These are phyloP conservation scores for Agrilus cyanescens DNA, from an alignment of 2,888 invertebrate genomes.

Conservation along the genomic window DNA sequence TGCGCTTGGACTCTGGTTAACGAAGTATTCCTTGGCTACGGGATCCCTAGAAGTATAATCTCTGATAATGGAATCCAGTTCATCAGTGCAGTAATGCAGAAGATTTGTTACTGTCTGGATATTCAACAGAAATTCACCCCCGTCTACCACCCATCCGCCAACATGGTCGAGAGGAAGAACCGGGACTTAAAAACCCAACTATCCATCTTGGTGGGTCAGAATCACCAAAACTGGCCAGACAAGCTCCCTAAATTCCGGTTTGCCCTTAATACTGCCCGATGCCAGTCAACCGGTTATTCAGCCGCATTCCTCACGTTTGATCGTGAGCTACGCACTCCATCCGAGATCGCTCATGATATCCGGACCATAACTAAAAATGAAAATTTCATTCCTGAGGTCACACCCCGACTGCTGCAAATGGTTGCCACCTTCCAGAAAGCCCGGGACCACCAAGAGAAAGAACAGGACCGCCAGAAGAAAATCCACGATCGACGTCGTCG, in stretches of 20 bases:
- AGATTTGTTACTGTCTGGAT: slow-evolving; percentile 19
- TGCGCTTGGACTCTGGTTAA: slow-evolving; percentile 15
- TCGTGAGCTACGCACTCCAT: slow-evolving; percentile 25
- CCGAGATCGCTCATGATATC: slow-evolving; percentile 22
- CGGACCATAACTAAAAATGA: slow-evolving; percentile 19
- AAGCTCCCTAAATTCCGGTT: slow-evolving; percentile 26
- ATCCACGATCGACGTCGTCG: slow-evolving; percentile 7
- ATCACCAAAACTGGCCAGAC: slow-evolving; percentile 23
- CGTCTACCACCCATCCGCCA: slow-evolving; percentile 20
- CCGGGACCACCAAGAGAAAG: slow-evolving; percentile 3
- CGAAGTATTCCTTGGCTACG: slow-evolving; percentile 23
- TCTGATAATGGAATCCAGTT: slow-evolving; percentile 29
- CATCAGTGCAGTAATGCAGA: slow-evolving; percentile 24
- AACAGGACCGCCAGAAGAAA: slow-evolving; percentile 5
- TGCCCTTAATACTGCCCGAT: slow-evolving; percentile 26
- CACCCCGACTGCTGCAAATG: slow-evolving; percentile 19
- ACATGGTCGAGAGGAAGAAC: slow-evolving; percentile 25
- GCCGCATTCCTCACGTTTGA: slow-evolving; percentile 27
- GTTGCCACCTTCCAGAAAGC: neutral
- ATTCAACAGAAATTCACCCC: slow-evolving; percentile 21
- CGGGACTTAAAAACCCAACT: slow-evolving; percentile 22
- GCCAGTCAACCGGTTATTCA: slow-evolving; percentile 21
- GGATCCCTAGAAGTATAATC: slow-evolving; percentile 23
- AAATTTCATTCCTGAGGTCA: slow-evolving; percentile 22
- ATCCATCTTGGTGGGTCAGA: slow-evolving; percentile 19